Percentiles rank a stretch among this genome's conserved stretches.
phyloP scores from a whole-genome alignment of 2,797 vertebrate genomes.

The Salmo trutta region DNA sequence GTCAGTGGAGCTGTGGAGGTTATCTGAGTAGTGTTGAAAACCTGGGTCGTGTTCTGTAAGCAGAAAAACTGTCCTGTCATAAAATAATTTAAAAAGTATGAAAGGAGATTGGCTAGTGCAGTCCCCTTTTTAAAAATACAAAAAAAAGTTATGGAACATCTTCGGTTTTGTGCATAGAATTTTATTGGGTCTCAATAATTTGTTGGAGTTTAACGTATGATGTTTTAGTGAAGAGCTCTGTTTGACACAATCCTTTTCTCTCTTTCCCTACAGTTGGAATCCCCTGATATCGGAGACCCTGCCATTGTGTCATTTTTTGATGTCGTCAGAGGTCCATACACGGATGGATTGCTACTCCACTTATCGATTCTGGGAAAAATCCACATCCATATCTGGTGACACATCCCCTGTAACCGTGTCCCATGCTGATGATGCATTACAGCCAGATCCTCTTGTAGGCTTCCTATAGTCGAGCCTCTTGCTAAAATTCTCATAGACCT shows the following conservation, averaged over 20 bases:
- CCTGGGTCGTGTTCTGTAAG: no score
- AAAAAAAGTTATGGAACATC: no score
- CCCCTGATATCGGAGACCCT: not conserved
- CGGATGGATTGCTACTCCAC: conserved; percentile 10
- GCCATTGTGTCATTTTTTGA: not conserved
- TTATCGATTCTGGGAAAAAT: not conserved
- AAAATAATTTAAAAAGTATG: no score
- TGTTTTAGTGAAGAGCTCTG: not conserved
- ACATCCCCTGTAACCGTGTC: not conserved
- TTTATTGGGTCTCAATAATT: no score
- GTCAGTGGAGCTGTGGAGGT: no score
- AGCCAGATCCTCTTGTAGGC: not conserved
- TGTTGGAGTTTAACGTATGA: not conserved
- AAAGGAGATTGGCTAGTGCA: no score
- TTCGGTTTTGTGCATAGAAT: no score
- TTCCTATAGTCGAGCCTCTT: no score
- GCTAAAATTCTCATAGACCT: no score
- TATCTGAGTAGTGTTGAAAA: no score
- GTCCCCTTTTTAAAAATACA: no score
- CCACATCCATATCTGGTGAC: not conserved
- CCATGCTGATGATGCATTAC: not conserved
- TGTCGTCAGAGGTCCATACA: conserved; percentile 21
- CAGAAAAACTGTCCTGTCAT: no score
- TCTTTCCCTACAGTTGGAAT: conserved; percentile 40
- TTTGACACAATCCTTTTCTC: conserved; percentile 11